phyloP scores from a whole-genome alignment of 2,113 vertebrate genomes.

The Prinia subflava region DNA sequence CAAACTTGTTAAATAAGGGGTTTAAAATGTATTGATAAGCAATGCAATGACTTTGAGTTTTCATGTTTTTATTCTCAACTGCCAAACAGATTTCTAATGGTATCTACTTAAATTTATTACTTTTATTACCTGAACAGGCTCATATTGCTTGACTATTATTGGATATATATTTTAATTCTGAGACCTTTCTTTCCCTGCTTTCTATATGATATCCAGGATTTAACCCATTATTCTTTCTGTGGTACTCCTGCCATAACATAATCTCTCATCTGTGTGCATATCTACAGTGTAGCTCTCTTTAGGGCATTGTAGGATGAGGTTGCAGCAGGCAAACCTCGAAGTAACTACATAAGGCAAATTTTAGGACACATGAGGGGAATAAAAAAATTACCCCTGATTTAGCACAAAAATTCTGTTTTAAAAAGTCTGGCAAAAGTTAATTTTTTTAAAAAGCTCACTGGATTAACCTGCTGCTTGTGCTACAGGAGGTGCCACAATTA shows the following conservation, averaged over 20 bases:
- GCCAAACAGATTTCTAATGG: not conserved
- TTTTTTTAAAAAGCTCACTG: not conserved
- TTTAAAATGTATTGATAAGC: not conserved
- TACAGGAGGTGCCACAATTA: not conserved
- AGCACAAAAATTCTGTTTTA: not conserved
- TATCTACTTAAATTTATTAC: not conserved
- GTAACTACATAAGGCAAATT: not conserved
- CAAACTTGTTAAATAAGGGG: not conserved
- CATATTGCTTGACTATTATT: not conserved
- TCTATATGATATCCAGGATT: not conserved
- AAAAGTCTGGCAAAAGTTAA: not conserved
- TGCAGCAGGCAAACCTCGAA: not conserved
- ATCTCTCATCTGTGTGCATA: not conserved
- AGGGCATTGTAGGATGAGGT: not conserved
- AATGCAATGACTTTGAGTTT: not conserved
- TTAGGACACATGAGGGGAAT: not conserved
- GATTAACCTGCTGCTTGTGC: not conserved
- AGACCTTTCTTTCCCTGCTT: not conserved
- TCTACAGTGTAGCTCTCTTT: not conserved
- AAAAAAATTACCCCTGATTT: not conserved
- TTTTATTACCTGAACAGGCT: not conserved
- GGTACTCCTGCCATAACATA: not conserved
- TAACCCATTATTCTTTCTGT: not conserved
- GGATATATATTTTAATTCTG: not conserved
- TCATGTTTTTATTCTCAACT: not conserved